Base-by-base conservation (phyloP, 2,888 invertebrate genomes). In the Eugnorisma glareosa region DNA sequence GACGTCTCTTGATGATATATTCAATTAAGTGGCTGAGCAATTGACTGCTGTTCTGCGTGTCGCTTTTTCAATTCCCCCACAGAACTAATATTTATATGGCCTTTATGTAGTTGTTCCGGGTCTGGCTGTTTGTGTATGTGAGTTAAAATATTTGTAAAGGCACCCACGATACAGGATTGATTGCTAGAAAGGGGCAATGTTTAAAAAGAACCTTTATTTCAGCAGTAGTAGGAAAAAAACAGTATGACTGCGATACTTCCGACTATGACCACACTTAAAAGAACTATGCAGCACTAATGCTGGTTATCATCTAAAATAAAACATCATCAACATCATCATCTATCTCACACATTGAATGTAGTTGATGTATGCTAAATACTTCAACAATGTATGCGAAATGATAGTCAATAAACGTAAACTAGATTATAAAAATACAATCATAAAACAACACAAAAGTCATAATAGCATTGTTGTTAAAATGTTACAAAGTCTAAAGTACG, bases 401-500 rank as follows among this genome's bases (percentile, higher is more conserved):
- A 15, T 71, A 28, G 18, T 18, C 6, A 31, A n/a, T 31, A 24
- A 35, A 40, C 15, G 3, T 31, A 18, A 59, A 31, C n/a, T 24
- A 51, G 5, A n/a, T 40, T n/a, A 21, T 31, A n/a, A 37, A 54
- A 45, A 8, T 8, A n/a, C 11, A 15, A 43, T 13, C 18, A 21
- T 63, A 68, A 61, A 69, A 57, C 57, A 70, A 54, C 54, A 66
- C 11, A 54, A 24, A 28, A 1, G 51, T 21, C 24, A 45, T 68
- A 57, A 64, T 69, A 51, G 63, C 67, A 84, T 40, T 81, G 63
- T 72, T 71, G 83, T 67, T 45, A 69, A 35, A 51, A 64, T 28
- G 51, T 57, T 70, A n/a, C 70, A 57, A 74, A 80, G 81, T 82
- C 71, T 66, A 57, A 84, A 84, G 59, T 82, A 28, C 66, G 51